Conservation (phyloP, 2,113 vertebrate genomes). For the Paratilapia polleni region DNA sequence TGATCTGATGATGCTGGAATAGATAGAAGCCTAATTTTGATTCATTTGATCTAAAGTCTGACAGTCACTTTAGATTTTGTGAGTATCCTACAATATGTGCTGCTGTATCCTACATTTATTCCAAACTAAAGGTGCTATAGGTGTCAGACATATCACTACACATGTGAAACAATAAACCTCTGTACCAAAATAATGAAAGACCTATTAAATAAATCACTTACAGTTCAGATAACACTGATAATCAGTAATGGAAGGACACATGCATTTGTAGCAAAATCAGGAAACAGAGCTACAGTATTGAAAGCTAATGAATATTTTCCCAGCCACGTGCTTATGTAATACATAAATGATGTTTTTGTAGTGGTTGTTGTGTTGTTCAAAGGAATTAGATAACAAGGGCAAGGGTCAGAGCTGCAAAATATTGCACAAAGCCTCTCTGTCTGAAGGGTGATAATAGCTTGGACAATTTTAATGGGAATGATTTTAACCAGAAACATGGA, state of each 20-base stretch:
- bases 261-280: not conserved
- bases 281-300: not conserved
- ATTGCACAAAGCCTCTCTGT: not conserved
- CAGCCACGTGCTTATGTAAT: not conserved
- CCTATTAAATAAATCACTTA: not conserved
- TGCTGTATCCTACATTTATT: too few species aligned
- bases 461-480: not conserved
- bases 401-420: not conserved
- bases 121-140: not conserved
- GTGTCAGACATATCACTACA: not conserved
- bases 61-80: too few species aligned
- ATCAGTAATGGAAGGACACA: not conserved
- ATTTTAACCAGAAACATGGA: not conserved
- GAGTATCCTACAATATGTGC: too few species aligned
- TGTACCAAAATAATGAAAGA: not conserved
- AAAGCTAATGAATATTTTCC: constrained; percentile 1
- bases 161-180: not conserved
- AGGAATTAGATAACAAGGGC: not conserved
- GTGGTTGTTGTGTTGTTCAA: not conserved
- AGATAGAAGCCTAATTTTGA: too few species aligned
- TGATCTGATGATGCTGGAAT: too few species aligned
- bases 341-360: not conserved
- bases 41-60: too few species aligned
- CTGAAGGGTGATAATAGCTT: not conserved
- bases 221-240: not conserved